Evolutionary conservation across 2,113 vertebrate genomes (phyloP).

Genomic region (Cygnus buccinator): DNA sequence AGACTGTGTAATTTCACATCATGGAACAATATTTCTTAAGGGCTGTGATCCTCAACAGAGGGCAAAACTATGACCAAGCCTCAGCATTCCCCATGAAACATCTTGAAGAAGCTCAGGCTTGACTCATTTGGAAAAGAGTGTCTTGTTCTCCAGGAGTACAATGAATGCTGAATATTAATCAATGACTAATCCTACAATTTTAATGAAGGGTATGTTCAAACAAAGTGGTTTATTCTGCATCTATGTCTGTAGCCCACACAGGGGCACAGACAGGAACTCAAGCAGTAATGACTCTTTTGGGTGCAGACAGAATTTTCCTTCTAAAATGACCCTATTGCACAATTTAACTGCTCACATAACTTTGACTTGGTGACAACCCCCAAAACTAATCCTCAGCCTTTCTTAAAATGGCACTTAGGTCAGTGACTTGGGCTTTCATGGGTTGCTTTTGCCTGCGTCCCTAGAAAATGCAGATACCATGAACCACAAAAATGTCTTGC

Average conservation of each 20-base stretch:
- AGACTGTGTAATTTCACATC: neutral
- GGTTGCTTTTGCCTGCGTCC: neutral
- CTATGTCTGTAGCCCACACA: neutral
- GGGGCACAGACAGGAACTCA: neutral
- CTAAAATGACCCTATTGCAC: neutral
- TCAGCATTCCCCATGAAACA: neutral
- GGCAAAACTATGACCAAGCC: neutral
- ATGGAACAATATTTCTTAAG: neutral
- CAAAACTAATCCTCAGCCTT: neutral
- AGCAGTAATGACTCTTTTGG: neutral
- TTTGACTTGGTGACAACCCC: neutral
- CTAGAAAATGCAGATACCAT: neutral
- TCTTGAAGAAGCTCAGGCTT: neutral
- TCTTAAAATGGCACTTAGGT: neutral
- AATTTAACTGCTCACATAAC: neutral
- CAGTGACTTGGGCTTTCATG: neutral
- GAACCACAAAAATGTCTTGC: neutral
- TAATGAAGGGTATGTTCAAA: fast-evolving
- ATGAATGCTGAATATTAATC: neutral
- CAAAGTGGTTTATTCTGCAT: neutral
- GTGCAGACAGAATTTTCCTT: neutral
- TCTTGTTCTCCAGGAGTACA: neutral
- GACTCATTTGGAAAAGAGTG: neutral
- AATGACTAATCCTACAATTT: neutral
- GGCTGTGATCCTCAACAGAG: neutral